phyloP scores from a whole-genome alignment of 2,797 vertebrate species.

The Alectoris magna region DNA sequence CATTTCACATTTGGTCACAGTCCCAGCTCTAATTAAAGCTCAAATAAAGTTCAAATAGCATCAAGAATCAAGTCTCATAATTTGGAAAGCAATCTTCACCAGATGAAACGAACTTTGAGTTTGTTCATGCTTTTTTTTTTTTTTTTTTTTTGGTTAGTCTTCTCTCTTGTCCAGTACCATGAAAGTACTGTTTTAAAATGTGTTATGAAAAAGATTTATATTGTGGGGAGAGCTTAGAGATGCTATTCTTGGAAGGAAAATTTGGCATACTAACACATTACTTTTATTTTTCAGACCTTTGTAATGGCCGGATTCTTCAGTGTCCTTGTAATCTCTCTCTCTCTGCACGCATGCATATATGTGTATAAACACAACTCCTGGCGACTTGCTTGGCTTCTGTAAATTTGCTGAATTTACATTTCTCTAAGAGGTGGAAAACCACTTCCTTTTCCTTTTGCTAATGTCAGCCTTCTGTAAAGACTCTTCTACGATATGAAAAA shows the following conservation, averaged over 20 bases:
- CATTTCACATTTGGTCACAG: conserved; percentile 6
- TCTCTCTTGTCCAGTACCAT: neutral
- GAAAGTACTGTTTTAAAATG: neutral
- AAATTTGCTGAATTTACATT: conserved; percentile 4
- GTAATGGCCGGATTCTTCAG: rapidly evolving
- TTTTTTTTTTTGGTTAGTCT: neutral
- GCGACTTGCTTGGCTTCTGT: neutral
- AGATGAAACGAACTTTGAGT: neutral
- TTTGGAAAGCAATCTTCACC: neutral
- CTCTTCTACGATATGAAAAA: neutral
- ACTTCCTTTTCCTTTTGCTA: conserved; percentile 48
- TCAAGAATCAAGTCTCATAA: neutral
- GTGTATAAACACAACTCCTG: neutral
- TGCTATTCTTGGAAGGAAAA: neutral
- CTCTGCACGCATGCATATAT: rapidly evolving
- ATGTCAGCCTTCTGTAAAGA: neutral
- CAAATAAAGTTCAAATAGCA: neutral
- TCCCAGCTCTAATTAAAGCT: conserved; percentile 15
- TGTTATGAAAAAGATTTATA: neutral
- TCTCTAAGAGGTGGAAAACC: neutral
- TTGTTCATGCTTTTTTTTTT: neutral
- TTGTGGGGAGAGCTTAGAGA: neutral
- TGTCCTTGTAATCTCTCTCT: neutral
- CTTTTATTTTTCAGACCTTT: neutral
- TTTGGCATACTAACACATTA: neutral